Base-by-base conservation (phyloP, 2,888 invertebrate genomes). In the Habrosyne pyritoides region DNA sequence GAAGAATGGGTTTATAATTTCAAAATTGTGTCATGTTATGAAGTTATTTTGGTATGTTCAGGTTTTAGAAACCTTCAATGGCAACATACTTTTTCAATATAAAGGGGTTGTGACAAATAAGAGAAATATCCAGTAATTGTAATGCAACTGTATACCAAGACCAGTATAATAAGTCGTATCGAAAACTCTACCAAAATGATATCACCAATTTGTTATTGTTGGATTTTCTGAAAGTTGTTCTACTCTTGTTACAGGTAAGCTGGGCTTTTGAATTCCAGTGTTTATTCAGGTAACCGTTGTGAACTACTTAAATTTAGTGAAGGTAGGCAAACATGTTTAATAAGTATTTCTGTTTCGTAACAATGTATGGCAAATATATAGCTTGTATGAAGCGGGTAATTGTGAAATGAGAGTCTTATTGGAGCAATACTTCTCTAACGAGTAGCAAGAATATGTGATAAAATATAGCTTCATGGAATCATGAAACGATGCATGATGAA, bases 181-280 rank as follows among this genome's bases (percentile, higher is more conserved):
- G 22, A 18, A 42, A 42, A 7, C 7, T 18, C 47, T 22, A 22
- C 12, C 47, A n/a, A 49, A 49, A 49, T 49, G 24, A 14, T n/a
- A 26, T 49, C 18, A 50, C 49, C 6, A 48, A 28, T 36, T 47
- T 55, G 47, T 30, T 6, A 42, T 48, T 46, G 22, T 30, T 50
- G 36, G 21, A 60, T 50, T 66, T 64, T 60, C 61, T 63, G 56
- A 71, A 64, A 51, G 66, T 66, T 61, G 33, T 62, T 54, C 60
- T 67, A 46, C 55, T 10, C 64, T 75, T 77, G 73, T 77, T 79
- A 28, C 77, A 77, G 77, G 77, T 77, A 77, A 72, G 73, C 57
- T 8, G 61, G 36, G 59, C 47, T 33, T 21, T 33, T 10, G 26
- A 47, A 48, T 21, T 50, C 59, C 53, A 53, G 12, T 63, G 56